Percentiles rank a stretch among this genome's conserved stretches.
phyloP scores from a whole-genome alignment of 2,888 invertebrate species.

The Thera britannica region DNA sequence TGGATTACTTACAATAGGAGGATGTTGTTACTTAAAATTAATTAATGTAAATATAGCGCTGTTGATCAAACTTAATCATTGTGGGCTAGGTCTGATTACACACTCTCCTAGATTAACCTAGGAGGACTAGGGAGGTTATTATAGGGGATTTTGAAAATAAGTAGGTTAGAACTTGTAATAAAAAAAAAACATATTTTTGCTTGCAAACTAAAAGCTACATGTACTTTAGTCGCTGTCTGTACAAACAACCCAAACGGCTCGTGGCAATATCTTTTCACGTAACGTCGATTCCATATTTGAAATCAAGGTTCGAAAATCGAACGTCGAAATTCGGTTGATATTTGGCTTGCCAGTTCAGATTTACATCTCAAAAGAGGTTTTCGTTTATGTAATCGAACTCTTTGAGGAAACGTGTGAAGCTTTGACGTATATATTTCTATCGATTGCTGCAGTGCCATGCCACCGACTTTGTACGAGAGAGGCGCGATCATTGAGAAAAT shows the following conservation, averaged over 20 bases:
- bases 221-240: neutral
- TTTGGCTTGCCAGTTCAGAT: conserved; percentile 3
- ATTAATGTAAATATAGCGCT: conserved; percentile 19
- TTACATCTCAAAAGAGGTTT: conserved; percentile 24
- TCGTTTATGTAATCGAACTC: conserved; percentile 9
- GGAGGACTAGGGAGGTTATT: neutral
- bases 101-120: neutral
- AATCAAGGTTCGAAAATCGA: conserved; percentile 10
- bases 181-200: too few species aligned
- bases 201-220: too few species aligned
- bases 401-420: conserved; percentile 10
- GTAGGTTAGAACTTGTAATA: too few species aligned
- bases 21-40: conserved; percentile 10
- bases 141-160: too few species aligned
- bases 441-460: too few species aligned
- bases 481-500: too few species aligned
- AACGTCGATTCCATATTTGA: neutral
- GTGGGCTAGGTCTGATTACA: neutral
- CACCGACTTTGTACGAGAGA: too few species aligned
- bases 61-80: neutral
- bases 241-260: neutral
- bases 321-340: conserved; percentile 5
- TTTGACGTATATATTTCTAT: neutral
- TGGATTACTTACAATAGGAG: conserved; percentile 4
- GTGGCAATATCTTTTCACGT: neutral